Conservation (phyloP, 2,888 invertebrate species). For the Monochamus alternatus region DNA sequence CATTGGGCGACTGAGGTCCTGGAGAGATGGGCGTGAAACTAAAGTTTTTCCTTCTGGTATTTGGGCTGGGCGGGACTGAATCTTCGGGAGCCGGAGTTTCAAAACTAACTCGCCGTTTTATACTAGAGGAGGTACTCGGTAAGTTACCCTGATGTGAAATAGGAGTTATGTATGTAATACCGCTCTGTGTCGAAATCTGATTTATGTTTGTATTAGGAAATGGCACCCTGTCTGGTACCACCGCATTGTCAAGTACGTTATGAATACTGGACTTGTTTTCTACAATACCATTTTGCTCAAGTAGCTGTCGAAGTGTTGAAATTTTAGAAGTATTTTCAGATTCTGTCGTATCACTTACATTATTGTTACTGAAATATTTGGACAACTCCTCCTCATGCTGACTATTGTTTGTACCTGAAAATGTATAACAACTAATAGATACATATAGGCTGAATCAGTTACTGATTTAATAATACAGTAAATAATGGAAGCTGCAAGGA, state of each 20-base stretch:
- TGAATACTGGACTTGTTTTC: slow-evolving; percentile 54
- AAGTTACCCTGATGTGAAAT: slow-evolving; percentile 41
- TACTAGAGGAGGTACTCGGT: slow-evolving; percentile 43
- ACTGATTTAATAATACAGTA: not conserved
- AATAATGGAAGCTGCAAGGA: not conserved
- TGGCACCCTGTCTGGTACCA: slow-evolving; percentile 34
- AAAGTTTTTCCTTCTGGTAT: slow-evolving; percentile 84
- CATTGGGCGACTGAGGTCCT: slow-evolving; percentile 78
- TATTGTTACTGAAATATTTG: slow-evolving; percentile 83
- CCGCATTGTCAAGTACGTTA: slow-evolving; percentile 37
- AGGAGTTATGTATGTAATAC: slow-evolving; percentile 41
- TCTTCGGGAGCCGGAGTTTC: slow-evolving; percentile 70
- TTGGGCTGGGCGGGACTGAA: slow-evolving; percentile 82
- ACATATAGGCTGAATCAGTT: not conserved
- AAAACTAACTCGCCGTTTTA: slow-evolving; percentile 74
- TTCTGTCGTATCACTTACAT: slow-evolving; percentile 52
- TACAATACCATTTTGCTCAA: slow-evolving; percentile 71
- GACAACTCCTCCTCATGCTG: slow-evolving; percentile 89
- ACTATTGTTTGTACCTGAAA: slow-evolving; percentile 78
- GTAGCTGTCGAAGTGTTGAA: slow-evolving; percentile 81
- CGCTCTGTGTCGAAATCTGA: slow-evolving; percentile 41
- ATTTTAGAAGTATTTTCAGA: slow-evolving; percentile 73
- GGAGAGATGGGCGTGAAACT: slow-evolving; percentile 92
- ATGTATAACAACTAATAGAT: not conserved
- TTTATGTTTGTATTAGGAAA: slow-evolving; percentile 35